Percentiles rank a stretch among this genome's conserved stretches.
Evolutionary conservation across 2,888 invertebrate genomes (phyloP).

Genomic region (Glyphotaelius pellucidus): DNA sequence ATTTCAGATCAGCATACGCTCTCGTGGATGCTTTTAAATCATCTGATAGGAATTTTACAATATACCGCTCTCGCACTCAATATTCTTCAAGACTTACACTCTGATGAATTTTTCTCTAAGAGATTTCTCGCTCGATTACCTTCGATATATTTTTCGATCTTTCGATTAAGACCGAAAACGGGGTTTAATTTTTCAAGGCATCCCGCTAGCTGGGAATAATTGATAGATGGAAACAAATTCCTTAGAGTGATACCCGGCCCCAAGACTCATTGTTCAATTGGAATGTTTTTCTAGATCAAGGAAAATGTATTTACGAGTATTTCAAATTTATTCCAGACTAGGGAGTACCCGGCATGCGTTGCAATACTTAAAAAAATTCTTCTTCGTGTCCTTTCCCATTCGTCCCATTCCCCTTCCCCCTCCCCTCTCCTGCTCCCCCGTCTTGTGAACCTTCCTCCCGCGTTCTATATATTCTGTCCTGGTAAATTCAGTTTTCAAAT

Average conservation of each 20-base stretch:
- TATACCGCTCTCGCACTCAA: conserved; percentile 45
- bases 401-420: too few species aligned
- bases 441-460: too few species aligned
- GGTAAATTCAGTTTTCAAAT: too few species aligned
- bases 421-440: too few species aligned
- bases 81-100: conserved; percentile 59
- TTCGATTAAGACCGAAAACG: conserved; percentile 46
- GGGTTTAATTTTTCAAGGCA: not conserved
- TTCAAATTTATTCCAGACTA: not conserved
- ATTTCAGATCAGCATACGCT: conserved; percentile 44
- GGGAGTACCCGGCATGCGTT: too few species aligned
- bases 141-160: conserved; percentile 55
- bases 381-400: too few species aligned
- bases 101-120: conserved; percentile 60
- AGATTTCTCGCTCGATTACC: conserved; percentile 60
- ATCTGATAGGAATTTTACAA: conserved; percentile 49
- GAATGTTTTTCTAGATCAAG: not conserved
- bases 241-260: not conserved
- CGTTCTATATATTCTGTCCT: too few species aligned
- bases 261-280: not conserved
- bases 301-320: not conserved
- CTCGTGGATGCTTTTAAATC: conserved; percentile 30
- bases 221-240: conserved; percentile 4
- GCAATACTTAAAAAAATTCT: too few species aligned
- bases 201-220: not conserved